Base-by-base conservation (phyloP, 2,113 vertebrate genomes). In the Grammatotria lemairii region DNA sequence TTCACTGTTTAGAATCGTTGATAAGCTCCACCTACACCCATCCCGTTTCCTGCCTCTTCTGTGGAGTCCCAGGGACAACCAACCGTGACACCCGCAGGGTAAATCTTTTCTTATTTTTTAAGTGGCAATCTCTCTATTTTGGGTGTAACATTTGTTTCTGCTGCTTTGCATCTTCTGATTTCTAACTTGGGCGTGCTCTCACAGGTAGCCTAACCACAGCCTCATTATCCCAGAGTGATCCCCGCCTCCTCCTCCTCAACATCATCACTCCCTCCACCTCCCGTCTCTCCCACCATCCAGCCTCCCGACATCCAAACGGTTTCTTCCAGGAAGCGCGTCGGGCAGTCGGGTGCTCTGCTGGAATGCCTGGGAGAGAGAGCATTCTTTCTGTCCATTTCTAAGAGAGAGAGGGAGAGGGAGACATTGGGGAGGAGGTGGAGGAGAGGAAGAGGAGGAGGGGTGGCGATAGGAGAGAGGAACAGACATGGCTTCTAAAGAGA, bases 401-500 rank as follows among this genome's bases (percentile, higher is more conserved):
- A 96, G 85, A 92, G 93, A 42, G 84, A 80, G 85, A n/a, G 81
- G 82, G 38, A 31, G 82, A 35, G 73, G 5, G 58, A 80, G 79
- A n/a, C 60, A 73, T 75, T 19, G 70, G 86, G 80, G 73, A 55
- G 68, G 86, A 84, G 82, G 54, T 38, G 70, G 40, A 60, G 42
- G 55, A 73, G 75, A 21, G 5, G 45, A 63, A 80, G 90, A 86
- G 54, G 83, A 88, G 83, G 90, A 68, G 85, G 90, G 89, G 85
- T 70, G 89, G 89, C 21, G 68, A 82, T 38, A 87, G 88, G 85
- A 91, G 26, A 91, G 86, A 81, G 92, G 82, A 92, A 82, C 92
- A 94, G 95, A 95, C 92, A 97, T 97, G 96, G 96, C 96, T 95
- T 94, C 96, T 85, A 96, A 95, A 89, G 96, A 96, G 91, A 93